Evolutionary conservation across 92 coral and sea anemone genomes (phyloP).

Genomic region (Chrysogorgia sp.): DNA sequence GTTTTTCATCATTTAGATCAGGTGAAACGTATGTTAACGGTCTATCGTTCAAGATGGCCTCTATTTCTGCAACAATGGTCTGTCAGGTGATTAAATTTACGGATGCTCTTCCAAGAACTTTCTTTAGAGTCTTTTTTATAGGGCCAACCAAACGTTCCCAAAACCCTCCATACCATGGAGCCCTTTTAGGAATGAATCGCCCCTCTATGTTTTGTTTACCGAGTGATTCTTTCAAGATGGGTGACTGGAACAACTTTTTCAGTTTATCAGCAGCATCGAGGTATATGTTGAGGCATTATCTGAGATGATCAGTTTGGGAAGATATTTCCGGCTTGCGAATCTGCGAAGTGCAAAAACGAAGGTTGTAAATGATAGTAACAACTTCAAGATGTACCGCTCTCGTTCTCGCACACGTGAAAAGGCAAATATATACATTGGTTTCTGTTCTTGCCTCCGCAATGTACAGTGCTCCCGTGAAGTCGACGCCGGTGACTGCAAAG

Average conservation of each 20-base stretch:
- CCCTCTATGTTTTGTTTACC: conserved; percentile 57
- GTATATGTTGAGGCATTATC: conserved; percentile 67
- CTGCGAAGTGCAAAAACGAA: conserved; percentile 60
- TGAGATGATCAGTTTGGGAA: conserved; percentile 61
- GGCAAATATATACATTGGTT: conserved; percentile 55
- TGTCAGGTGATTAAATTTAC: no score
- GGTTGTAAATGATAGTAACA: conserved; percentile 49
- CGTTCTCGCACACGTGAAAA: conserved; percentile 62
- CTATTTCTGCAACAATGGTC: no score
- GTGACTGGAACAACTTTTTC: conserved; percentile 53
- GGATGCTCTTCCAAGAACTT: no score
- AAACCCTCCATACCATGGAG: conserved; percentile 67
- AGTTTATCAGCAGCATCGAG: conserved; percentile 54
- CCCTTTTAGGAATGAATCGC: conserved; percentile 67
- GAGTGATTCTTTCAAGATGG: conserved; percentile 51
- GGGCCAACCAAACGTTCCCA: conserved; percentile 72
- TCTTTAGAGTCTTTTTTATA: no score
- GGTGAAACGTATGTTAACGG: no score
- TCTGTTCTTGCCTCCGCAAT: conserved; percentile 1
- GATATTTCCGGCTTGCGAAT: conserved; percentile 57
- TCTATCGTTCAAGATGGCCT: no score
- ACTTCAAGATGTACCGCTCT: conserved; percentile 67
- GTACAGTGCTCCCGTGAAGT: conserved; percentile 58
- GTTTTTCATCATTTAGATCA: no score
- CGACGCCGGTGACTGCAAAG: conserved; percentile 63